Evolutionary conservation across 2,797 vertebrate genomes (phyloP), one percentile per base, ranked within the genome.

Genomic region (Artibeus lituratus): DNA sequence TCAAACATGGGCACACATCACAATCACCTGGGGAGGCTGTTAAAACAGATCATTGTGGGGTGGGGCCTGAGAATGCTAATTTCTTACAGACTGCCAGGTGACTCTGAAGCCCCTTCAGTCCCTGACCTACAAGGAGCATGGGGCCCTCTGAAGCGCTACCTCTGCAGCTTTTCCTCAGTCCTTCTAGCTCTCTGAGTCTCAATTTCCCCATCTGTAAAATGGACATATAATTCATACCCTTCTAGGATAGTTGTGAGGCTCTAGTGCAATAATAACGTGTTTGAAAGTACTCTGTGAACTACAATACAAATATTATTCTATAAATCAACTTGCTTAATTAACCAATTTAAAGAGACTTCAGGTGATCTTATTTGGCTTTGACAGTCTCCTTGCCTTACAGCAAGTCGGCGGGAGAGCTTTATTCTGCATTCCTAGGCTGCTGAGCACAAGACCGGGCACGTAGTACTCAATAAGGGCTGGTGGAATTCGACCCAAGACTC

Each of bases 1-100:
- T 44, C 55, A 72, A 2, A 86, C 37, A 3, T 2, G 22, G 10
- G 22, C 0, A 1, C 10, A 4, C 15, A 1, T 6, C 29, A 29
- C 39, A 24, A 10, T 35, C 42, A 22, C 49, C 47, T 0, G 1
- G 26, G 6, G 12, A 24, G 29, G 67, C 5, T 72, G 32, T 16
- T 24, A 19, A 62, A 42, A 57, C 35, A 83, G 62, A 15, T 37
- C 0, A 2, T 12, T 37, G n/a, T 55, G 24, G 42, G 32, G 32
- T 2, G 14, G 26, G 42, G 35, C n/a, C 74, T 47, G 42, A 37
- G 49, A 74, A 51, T 70, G 8, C 19, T 49, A 62, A 69, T 47
- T 19, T 72, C 49, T 47, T 72, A 74, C 15, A 11, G 22, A n/a
- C 16, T 69, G 11, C 29, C 87, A 19, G 7, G 9, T 14, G 77